Percentiles rank a stretch among this genome's conserved stretches.
Conservation (phyloP, 23 tunicate species). For the Halocynthia roretzi region DNA sequence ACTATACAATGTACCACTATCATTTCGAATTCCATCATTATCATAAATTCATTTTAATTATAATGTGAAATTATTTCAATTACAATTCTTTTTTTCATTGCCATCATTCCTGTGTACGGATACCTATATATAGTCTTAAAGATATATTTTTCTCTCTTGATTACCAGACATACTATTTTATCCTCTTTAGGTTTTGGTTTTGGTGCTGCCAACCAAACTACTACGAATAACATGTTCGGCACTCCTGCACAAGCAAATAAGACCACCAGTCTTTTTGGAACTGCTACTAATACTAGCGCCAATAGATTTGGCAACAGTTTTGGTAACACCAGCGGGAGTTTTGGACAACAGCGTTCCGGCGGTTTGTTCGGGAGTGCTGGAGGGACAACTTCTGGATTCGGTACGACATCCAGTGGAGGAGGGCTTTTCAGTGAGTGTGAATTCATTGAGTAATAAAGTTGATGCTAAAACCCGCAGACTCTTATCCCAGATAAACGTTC, state of each 20-base stretch:
- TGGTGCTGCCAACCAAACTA: conserved; percentile 29
- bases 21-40: too few relatives aligned
- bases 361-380: conserved; percentile 56
- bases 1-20: too few relatives aligned
- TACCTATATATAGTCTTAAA: too few relatives aligned
- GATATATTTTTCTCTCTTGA: too few relatives aligned
- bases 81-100: neutral
- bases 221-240: conserved; percentile 62
- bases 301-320: conserved; percentile 45
- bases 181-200: conserved; percentile 22
- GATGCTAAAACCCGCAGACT: neutral
- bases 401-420: conserved; percentile 20
- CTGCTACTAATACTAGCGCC: conserved; percentile 32
- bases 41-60: too few relatives aligned
- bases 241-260: conserved; percentile 57
- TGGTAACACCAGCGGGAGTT: conserved; percentile 22
- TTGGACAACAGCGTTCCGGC: conserved; percentile 34
- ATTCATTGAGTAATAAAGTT: neutral
- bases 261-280: conserved; percentile 43
- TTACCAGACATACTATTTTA: too few relatives aligned
- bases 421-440: conserved; percentile 38
- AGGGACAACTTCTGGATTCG: conserved; percentile 41
- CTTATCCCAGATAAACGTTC: neutral
- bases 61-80: neutral
- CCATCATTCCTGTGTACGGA: too few relatives aligned